Conservation (phyloP, 2,113 vertebrate genomes). For the Grammomys dolichurus region DNA sequence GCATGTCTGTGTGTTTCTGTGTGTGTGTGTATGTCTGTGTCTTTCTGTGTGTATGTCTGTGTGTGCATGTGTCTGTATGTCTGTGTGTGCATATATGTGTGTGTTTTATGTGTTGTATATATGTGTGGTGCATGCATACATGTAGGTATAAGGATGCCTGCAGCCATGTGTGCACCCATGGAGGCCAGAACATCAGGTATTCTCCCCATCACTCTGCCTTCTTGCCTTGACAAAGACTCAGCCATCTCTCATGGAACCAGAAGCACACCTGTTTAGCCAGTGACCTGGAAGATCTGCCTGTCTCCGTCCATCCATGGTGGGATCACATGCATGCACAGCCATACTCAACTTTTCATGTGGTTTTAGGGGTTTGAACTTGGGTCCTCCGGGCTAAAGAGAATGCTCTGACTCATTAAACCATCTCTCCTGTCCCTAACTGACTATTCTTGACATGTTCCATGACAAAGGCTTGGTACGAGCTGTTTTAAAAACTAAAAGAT, state of each 20-base stretch:
- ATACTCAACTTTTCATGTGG: neutral
- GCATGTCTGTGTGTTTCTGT: too few species aligned
- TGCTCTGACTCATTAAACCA: neutral
- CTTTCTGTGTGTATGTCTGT: neutral
- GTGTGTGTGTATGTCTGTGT: too few species aligned
- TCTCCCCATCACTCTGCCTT: neutral
- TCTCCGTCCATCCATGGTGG: neutral
- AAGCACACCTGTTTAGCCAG: neutral
- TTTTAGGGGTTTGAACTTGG: neutral
- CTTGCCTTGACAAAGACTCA: neutral
- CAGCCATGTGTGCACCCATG: neutral
- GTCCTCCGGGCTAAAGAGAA: neutral
- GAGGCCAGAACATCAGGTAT: neutral
- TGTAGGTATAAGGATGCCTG: neutral
- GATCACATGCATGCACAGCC: neutral
- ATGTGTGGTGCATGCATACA: neutral
- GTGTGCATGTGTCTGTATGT: neutral
- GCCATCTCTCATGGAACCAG: too few species aligned
- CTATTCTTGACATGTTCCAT: neutral
- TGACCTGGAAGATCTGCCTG: neutral
- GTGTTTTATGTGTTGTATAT: neutral
- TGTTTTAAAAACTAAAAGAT: constrained; percentile 45
- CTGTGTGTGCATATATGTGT: neutral
- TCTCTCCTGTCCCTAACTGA: neutral
- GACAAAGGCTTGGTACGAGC: neutral